These are phyloP conservation scores for Ceratina japonica DNA, from an alignment of 1,140 invertebrate species.

Conservation along the genomic window DNA sequence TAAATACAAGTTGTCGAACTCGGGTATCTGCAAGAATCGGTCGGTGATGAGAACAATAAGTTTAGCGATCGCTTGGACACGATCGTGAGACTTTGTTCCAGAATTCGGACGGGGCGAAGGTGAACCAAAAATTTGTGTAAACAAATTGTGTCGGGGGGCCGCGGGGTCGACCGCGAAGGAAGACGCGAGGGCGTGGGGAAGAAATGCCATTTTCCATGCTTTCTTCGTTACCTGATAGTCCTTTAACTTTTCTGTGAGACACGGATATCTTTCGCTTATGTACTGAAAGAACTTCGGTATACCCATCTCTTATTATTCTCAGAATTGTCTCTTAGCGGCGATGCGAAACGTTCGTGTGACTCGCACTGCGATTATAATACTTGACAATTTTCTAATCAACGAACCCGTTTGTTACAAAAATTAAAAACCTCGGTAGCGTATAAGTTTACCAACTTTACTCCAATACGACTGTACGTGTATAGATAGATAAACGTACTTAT, in stretches of 20 bases:
- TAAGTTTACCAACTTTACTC: conserved; percentile 40
- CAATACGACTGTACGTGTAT: neutral
- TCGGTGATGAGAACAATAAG: conserved; percentile 23
- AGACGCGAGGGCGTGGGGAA: neutral
- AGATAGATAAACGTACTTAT: too few relatives aligned
- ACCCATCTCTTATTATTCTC: conserved; percentile 89
- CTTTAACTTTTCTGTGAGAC: conserved; percentile 94
- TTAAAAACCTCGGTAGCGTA: conserved; percentile 25
- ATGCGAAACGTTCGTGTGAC: neutral
- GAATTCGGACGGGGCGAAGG: neutral
- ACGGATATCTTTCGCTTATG: conserved; percentile 98
- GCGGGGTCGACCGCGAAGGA: too few relatives aligned
- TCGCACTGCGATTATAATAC: neutral
- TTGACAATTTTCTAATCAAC: conserved; percentile 13
- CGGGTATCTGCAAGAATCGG: conserved; percentile 87
- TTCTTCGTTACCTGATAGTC: conserved; percentile 96
- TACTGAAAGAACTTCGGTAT: conserved; percentile 99
- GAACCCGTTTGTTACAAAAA: conserved; percentile 35
- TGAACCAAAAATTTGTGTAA: too few relatives aligned
- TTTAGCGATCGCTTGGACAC: neutral
- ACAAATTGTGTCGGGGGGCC: too few relatives aligned
- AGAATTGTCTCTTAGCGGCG: neutral
- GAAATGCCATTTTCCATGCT: neutral
- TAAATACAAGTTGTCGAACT: conserved; percentile 98
- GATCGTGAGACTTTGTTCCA: too few relatives aligned